phyloP scores from a whole-genome alignment of 2,888 invertebrate species.

The Pycnomerus fuliginosus region DNA sequence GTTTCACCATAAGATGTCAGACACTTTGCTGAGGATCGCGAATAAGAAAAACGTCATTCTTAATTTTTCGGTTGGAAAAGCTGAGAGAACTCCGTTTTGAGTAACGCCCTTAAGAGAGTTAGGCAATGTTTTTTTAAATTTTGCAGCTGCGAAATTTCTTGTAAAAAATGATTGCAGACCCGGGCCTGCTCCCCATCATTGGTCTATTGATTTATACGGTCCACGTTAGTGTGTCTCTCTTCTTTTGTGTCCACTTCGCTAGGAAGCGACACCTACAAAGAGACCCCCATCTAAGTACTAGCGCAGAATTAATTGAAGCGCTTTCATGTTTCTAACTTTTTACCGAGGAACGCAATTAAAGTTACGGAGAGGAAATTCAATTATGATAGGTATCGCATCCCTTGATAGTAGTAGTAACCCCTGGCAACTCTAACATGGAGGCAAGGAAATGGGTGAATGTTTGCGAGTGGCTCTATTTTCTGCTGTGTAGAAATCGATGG shows the following conservation, averaged over 20 bases:
- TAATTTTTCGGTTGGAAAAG: too few relatives aligned
- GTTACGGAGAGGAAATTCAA: conserved; percentile 21
- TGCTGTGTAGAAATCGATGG: conserved; percentile 19
- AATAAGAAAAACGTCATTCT: too few relatives aligned
- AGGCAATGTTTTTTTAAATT: too few relatives aligned
- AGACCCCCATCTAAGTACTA: conserved; percentile 8
- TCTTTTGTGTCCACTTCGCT: conserved; percentile 33
- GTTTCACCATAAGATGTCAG: too few relatives aligned
- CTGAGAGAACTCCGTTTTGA: too few relatives aligned
- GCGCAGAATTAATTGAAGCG: conserved; percentile 20
- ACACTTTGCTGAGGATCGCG: too few relatives aligned
- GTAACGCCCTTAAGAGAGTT: too few relatives aligned
- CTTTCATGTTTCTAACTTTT: conserved; percentile 16
- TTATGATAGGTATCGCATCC: conserved; percentile 21
- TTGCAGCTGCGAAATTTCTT: too few relatives aligned
- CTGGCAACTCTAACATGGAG: conserved; percentile 20
- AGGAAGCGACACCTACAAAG: conserved; percentile 12
- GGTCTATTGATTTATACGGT: conserved; percentile 50
- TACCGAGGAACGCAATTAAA: conserved; percentile 22
- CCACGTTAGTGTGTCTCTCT: conserved; percentile 37
- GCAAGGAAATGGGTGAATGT: conserved; percentile 12
- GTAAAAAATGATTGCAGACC: too few relatives aligned
- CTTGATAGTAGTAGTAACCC: conserved; percentile 25
- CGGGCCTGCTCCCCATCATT: conserved; percentile 38
- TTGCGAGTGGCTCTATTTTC: conserved; percentile 14